phyloP scores from a whole-genome alignment of 1,140 invertebrate species.

The Drosophila mayri region DNA sequence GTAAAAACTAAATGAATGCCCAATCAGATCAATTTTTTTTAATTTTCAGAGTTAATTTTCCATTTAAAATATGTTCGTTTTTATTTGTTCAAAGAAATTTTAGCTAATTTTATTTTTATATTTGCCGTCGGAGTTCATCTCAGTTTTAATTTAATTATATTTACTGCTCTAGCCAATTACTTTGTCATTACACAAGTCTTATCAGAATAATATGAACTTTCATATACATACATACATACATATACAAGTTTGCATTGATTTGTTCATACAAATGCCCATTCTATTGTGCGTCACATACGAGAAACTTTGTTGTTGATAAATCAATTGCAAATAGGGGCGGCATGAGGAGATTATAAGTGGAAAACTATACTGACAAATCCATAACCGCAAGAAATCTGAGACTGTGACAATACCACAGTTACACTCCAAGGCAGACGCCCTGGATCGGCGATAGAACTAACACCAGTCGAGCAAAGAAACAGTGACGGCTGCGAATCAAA shows the following conservation, averaged over 20 bases:
- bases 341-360: conserved; percentile 36
- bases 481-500: conserved; percentile 43
- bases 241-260: background rate
- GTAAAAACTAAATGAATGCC: conserved; percentile 50
- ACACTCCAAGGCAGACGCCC: conserved; percentile 1
- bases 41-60: no score
- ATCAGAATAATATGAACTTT: background rate
- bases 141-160: background rate
- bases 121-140: background rate
- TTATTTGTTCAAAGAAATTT: background rate
- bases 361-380: conserved; percentile 19
- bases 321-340: conserved; percentile 24
- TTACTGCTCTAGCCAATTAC: no score
- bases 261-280: background rate
- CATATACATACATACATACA: background rate
- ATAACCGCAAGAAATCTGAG: conserved; percentile 44
- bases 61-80: background rate
- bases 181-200: background rate
- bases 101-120: background rate
- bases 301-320: conserved; percentile 19
- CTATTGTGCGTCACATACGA: background rate
- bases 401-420: conserved; percentile 15
- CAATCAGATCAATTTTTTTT: background rate
- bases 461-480: conserved; percentile 20
- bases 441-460: background rate